Evolutionary conservation across 2,797 vertebrate genomes (phyloP), one percentile per base, ranked within the genome.

Genomic region (Fundulus diaphanus): DNA sequence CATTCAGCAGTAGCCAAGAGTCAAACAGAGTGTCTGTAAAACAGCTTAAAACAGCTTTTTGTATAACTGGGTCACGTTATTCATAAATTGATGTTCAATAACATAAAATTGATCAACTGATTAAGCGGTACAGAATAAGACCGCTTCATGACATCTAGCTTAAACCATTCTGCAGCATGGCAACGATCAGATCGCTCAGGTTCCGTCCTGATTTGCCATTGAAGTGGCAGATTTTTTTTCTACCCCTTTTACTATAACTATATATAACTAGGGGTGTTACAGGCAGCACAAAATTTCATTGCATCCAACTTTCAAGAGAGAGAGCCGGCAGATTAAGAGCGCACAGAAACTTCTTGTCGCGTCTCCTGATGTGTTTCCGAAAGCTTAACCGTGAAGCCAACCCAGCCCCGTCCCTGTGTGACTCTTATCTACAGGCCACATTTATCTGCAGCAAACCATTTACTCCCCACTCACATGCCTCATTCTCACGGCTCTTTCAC

Each of bases 401-500:
- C 76, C 44, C 24, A 59, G 44, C 65, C 42, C 75, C 72, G 85
- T 88, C 79, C 86, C 61, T 68, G 74, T 65, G 67, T 74, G 85
- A 72, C 75, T 79, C 76, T 85, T 83, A 90, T 89, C 85, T 89
- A 85, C 84, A 81, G 79, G 70, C 81, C 68, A 76, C 81, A 79
- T 77, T 86, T 82, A 84, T 59, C 83, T 80, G 49, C 81, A 80
- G 84, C 80, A 89, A 85, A 89, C 85, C 82, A 90, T 88, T 84
- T 80, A 77, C 88, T 89, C 85, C 81, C 66, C 13, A 73, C 87
- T 88, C 85, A 74, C 73, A 68, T 20, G 78, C 66, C 49, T 89
- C 77, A 22, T 75, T 87, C 86, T 88, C 87, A 80, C 82, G 83
- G 85, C 82, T 90, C 80, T 88, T 90, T 90, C 89, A 86, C 78